Base-by-base conservation (phyloP, 2,888 invertebrate species). In the Pristionchus entomophagus region DNA sequence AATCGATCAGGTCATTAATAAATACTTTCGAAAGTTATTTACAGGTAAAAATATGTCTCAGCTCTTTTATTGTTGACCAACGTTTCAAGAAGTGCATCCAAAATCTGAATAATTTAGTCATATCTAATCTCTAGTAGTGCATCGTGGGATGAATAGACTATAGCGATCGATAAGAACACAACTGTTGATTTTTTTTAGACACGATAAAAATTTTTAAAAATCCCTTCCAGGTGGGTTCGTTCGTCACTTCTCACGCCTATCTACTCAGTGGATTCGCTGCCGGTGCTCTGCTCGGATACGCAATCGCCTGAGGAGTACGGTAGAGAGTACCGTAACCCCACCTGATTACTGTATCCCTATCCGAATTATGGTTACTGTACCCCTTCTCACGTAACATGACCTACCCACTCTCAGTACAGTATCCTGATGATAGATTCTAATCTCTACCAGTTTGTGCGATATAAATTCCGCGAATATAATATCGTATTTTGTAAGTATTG, bases 221-320 rank as follows among this genome's bases (percentile, higher is more conserved):
- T 35, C 26, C 19, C 6, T 69, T 35, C 12, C 84, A 90, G 88
- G 51, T 90, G 22, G 88, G 88, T 49, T 86, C 88, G 56, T 91
- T 91, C 77, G 62, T 91, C 32, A 53, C 86, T 8, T 84, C 88
- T 1, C 90, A 91, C 62, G 87, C 86, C 22, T 91, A 89, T 62
- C 86, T 91, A 0, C 84, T 91, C 56, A 86, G 89, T 17, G 91
- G 91, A 19, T 91, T 90, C 84, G 86, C 87, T n/a, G 90, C 89
- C 62, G 91, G 91, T 14, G 86, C 85, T 53, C 87, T 91, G 35
- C 86, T 91, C 62, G 91, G 91, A 51, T 91, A 89, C 86, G 89
- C 89, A 38, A 59, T 91, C 69, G 89, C 89, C 49, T 91, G 85
- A 89, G 49, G n/a, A n/a, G 2, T 77, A 77, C 77, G 45, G 77